Evolutionary conservation across 2,888 invertebrate genomes (phyloP), one percentile per base, ranked within the genome.

Genomic region (Ommatoiulus sabulosus): DNA sequence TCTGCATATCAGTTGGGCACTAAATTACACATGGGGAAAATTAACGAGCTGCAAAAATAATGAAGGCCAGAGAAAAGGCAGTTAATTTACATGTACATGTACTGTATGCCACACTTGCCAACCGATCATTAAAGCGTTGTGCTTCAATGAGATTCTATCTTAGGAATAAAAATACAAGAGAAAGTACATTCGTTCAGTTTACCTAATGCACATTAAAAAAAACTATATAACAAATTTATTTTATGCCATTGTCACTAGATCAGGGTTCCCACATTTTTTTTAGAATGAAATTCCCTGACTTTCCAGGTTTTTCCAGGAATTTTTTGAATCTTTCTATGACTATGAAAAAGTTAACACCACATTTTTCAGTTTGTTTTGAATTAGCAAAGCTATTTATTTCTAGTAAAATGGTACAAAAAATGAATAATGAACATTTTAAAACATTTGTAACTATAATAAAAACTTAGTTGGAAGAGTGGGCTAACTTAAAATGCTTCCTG

Each of bases 31-130:
- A 80, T 35, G 4, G 80, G 80, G 12, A 80, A 80, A 80, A 35
- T 35, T 80, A 80, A 12, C 80, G 24, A 80, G 80, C 80, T 35
- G 35, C 80, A n/a, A 80, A 80, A 80, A 80, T 80, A 80, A 80
- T 20, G 80, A 80, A 80, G 80, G 7, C 80, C 35, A 80, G 12
- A 80, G 17, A 57, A 57, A 57, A 57, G 57, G n/a, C 57, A 57
- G 17, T 17, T 57, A 57, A 57, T 57, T 57, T 57, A n/a, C n/a
- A n/a, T n/a, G n/a, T n/a, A n/a, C n/a, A n/a, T n/a, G n/a, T n/a
- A n/a, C n/a, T n/a, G n/a, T n/a, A 17, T 57, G 57, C 3, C 57
- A 57, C n/a, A 35, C n/a, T 35, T 80, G 35, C 80, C 80, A 80
- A 80, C 80, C 35, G 80, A 24, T 80, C 80, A 80, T 80, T 80